Evolutionary conservation across 2,888 invertebrate genomes (phyloP).

Genomic region (Habrosyne pyritoides): DNA sequence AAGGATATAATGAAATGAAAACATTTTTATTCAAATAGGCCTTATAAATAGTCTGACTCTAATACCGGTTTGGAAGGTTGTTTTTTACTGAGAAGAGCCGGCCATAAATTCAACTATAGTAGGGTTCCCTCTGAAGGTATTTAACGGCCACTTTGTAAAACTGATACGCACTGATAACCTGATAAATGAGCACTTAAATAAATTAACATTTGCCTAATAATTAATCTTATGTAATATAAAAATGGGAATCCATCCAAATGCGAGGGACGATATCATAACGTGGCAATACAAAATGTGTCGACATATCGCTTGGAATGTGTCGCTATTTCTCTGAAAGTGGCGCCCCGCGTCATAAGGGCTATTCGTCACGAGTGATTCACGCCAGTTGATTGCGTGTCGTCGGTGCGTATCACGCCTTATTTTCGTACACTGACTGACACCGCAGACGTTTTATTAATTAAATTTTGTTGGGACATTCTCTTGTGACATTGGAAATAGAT

Average conservation of each 20-base stretch:
- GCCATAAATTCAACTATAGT: too few species aligned
- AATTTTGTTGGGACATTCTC: background rate
- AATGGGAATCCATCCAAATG: background rate
- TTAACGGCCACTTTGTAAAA: too few species aligned
- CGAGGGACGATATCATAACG: background rate
- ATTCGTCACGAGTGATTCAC: conserved; percentile 26
- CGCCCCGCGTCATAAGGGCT: conserved; percentile 18
- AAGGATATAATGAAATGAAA: too few species aligned
- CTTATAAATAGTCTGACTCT: too few species aligned
- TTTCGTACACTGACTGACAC: conserved; percentile 15
- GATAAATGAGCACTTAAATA: too few species aligned
- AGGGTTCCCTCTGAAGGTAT: too few species aligned
- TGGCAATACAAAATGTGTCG: background rate
- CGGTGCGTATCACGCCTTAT: conserved; percentile 27
- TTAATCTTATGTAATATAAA: background rate
- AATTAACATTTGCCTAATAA: too few species aligned
- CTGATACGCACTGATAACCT: too few species aligned
- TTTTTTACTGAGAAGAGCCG: too few species aligned
- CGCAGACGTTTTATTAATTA: background rate
- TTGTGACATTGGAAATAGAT: background rate
- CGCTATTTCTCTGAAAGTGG: background rate
- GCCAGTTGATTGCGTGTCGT: conserved; percentile 15
- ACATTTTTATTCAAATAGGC: too few species aligned
- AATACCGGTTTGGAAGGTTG: too few species aligned
- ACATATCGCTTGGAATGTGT: background rate